These are phyloP conservation scores for Rhynchonema sp. DNA, from an alignment of 2,888 invertebrate genomes.

Conservation along the genomic window DNA sequence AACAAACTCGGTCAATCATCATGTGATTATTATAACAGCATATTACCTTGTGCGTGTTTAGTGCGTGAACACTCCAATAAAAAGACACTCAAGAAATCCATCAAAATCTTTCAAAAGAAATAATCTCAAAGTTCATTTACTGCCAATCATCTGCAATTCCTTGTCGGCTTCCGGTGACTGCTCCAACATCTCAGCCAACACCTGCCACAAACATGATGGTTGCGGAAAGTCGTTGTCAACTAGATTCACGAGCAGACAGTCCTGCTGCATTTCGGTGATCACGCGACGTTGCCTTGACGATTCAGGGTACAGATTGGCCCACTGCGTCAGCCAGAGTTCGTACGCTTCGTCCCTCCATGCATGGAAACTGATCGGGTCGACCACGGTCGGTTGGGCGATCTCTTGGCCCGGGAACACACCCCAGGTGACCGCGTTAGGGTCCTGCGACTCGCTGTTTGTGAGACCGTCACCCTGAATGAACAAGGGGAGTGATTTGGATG, in stretches of 20 bases:
- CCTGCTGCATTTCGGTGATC: constrained; percentile 33
- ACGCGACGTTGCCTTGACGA: constrained; percentile 19
- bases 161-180: no score
- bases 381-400: constrained; percentile 41
- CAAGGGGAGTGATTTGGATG: no score
- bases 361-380: constrained; percentile 40
- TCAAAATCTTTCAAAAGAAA: no score
- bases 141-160: no score
- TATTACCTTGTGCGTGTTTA: no score
- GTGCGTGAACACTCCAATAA: no score
- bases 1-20: no score
- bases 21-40: no score
- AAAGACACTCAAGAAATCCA: no score
- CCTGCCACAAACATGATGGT: no score
- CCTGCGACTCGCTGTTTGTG: background rate
- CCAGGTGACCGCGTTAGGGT: constrained; percentile 40
- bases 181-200: no score
- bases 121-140: no score
- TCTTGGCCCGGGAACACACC: constrained; percentile 42
- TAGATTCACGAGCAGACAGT: constrained; percentile 38
- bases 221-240: constrained; percentile 39
- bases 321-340: constrained; percentile 28
- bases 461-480: background rate
- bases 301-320: constrained; percentile 23
- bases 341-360: constrained; percentile 37